Percentiles rank a stretch among this genome's conserved stretches.
Conservation (phyloP, 1,140 invertebrate genomes). For the Ridgeia piscesae region DNA sequence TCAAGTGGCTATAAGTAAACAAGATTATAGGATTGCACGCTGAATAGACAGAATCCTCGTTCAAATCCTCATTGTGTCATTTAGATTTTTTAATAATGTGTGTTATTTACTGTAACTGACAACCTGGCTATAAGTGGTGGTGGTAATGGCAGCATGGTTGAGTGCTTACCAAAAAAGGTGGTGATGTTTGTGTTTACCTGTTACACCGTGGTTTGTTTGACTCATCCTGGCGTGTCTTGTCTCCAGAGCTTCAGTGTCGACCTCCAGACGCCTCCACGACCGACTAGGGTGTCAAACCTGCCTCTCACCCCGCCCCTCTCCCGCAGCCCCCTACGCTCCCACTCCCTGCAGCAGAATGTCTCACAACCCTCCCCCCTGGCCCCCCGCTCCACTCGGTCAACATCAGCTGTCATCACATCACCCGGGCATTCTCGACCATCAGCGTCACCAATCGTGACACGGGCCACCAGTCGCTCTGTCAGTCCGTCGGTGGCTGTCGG, state of each 20-base stretch:
- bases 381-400: background rate
- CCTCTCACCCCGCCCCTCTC: background rate
- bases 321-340: background rate
- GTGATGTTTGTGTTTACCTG: too few species aligned
- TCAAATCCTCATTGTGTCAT: too few species aligned
- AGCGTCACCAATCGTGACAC: background rate
- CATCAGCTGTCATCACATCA: background rate
- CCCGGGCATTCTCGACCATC: background rate
- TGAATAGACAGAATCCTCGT: too few species aligned
- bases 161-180: too few species aligned
- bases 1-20: too few species aligned
- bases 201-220: background rate
- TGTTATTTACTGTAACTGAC: too few species aligned
- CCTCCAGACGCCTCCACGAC: background rate
- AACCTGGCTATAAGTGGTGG: too few species aligned
- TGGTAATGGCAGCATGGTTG: too few species aligned
- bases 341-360: background rate
- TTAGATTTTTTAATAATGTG: too few species aligned
- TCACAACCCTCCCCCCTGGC: background rate
- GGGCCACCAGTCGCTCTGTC: background rate
- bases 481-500: background rate
- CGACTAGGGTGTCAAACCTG: background rate
- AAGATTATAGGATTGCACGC: too few species aligned
- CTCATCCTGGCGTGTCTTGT: background rate
- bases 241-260: background rate